Base-by-base conservation (phyloP, 2,888 invertebrate species). In the Cryptus viduatorius region DNA sequence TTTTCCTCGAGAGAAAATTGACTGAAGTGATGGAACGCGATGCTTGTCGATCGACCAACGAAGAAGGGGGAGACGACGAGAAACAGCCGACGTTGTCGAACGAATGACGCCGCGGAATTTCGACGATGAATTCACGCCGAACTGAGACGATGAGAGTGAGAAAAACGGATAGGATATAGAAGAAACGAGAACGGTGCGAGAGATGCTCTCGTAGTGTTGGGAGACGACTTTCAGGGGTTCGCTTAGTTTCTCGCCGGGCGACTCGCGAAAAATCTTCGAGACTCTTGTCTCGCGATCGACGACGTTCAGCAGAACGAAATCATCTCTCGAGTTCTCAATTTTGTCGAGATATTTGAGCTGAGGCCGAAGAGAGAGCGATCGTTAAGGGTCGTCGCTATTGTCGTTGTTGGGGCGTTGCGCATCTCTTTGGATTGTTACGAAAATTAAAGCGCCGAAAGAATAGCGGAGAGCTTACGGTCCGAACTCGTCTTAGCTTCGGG, bases 201-300 rank as follows among this genome's bases (percentile, higher is more conserved):
- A 48, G 64, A 48, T 42, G 37, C n/a, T 59, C 69, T 16, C 68
- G 56, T 46, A 44, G 53, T 82, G 79, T 81, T 77, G 59, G 77
- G 73, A 76, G 78, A 78, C 83, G 85, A 87, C 84, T 59, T 88
- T 87, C 79, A 80, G 68, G 87, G 88, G 83, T 88, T 88, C 79
- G 77, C 65, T 82, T 64, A 31, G 64, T 4, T 64, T 14, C 61
- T 56, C 69, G 37, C 12, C 64, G 42, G 44, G 44, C 61, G 50
- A 75, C 44, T 77, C 31, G 82, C 64, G 31, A 65, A 77, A 37
- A 82, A 82, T 71, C 82, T 64, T 46, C 14, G 65, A 82, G 76
- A 71, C 53, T 65, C 82, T 82, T 37, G 76, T 71, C 37, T 8
- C 69, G 31, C 56, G 68, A 12, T 53, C 72, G 71, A 69, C 69